Evolutionary conservation across 2,888 invertebrate genomes (phyloP).

Genomic region (Polyploca ridens): DNA sequence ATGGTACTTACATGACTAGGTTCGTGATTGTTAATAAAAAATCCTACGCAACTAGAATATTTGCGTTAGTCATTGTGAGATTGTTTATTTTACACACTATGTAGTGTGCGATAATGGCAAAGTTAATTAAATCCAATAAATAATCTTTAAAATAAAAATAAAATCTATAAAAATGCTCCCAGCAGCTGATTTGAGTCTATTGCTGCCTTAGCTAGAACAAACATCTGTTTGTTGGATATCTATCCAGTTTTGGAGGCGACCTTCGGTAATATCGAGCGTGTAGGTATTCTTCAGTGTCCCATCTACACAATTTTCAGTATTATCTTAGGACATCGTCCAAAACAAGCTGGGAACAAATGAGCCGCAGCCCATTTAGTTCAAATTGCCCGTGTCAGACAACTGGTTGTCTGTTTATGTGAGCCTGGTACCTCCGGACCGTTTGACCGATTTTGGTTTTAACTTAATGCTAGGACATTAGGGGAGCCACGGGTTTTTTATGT

Average conservation of each 20-base stretch:
- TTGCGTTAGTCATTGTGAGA: too few species aligned
- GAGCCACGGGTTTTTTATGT: background rate
- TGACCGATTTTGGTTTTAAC: constrained; percentile 36
- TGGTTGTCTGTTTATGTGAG: constrained; percentile 45
- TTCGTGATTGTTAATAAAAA: too few species aligned
- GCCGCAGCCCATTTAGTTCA: constrained; percentile 64
- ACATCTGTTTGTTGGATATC: too few species aligned
- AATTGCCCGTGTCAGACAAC: constrained; percentile 65
- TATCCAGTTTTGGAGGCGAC: background rate
- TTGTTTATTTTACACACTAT: too few species aligned
- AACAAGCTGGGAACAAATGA: constrained; percentile 57
- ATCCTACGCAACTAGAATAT: too few species aligned
- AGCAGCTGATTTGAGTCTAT: too few species aligned
- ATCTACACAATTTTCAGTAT: background rate
- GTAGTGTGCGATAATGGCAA: too few species aligned
- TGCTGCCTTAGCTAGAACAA: too few species aligned
- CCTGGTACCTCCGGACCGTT: constrained; percentile 27
- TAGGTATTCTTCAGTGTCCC: background rate
- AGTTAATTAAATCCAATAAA: too few species aligned
- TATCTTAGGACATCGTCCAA: constrained; percentile 30
- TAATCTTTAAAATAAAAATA: too few species aligned
- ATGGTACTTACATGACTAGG: too few species aligned
- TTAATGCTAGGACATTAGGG: constrained; percentile 29
- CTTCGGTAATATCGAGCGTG: background rate
- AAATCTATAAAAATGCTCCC: too few species aligned